These are phyloP conservation scores for Sciurus carolinensis DNA, from an alignment of 2,797 vertebrate species.

Conservation along the genomic window DNA sequence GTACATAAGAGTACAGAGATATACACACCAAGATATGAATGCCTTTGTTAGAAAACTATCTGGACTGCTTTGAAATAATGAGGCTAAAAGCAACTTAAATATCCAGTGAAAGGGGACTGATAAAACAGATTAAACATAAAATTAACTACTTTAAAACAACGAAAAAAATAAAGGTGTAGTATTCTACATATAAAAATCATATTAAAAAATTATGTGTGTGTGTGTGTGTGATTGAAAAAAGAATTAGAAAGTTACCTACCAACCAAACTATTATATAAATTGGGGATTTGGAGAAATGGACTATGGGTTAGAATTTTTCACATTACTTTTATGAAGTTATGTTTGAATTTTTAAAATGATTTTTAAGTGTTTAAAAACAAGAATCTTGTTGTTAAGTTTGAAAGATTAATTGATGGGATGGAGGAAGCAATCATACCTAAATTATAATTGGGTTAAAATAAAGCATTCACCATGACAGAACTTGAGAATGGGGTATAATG, in stretches of 20 bases:
- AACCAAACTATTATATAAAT: background rate
- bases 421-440: constrained; percentile 14
- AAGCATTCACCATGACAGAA: background rate
- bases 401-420: background rate
- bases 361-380: constrained; percentile 9
- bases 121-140: background rate
- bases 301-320: background rate
- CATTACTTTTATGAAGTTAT: constrained; percentile 11
- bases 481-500: background rate
- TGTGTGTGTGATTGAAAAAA: background rate
- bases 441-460: background rate
- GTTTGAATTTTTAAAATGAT: constrained; percentile 15
- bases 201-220: background rate
- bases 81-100: background rate
- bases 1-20: background rate
- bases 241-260: background rate
- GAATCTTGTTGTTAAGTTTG: background rate
- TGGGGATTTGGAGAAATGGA: background rate
- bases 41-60: background rate
- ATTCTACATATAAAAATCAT: background rate
- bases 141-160: constrained; percentile 27
- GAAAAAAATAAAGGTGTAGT: too few species aligned
- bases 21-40: background rate
- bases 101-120: background rate
- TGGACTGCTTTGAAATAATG: constrained; percentile 45